phyloP scores from a whole-genome alignment of 2,888 invertebrate genomes.

The Leucophenga maculata region DNA sequence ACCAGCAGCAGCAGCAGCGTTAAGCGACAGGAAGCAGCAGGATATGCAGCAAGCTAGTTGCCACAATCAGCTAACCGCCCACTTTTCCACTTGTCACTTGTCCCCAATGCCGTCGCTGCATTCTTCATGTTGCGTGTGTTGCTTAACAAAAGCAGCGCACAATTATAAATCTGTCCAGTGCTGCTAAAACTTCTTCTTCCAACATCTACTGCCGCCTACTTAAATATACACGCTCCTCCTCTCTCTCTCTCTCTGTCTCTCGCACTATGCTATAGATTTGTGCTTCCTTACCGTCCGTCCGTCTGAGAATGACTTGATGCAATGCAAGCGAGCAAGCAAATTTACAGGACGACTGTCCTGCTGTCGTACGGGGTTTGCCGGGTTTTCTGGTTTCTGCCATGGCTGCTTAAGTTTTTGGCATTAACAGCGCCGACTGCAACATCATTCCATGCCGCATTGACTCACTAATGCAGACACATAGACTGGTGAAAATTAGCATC shows the following conservation, averaged over 20 bases:
- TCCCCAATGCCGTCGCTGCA: conserved; percentile 21
- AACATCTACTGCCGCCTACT: conserved; percentile 16
- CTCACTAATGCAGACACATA: conserved; percentile 50
- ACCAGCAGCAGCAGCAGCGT: conserved; percentile 27
- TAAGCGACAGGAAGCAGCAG: conserved; percentile 59
- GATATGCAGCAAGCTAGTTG: conserved; percentile 65
- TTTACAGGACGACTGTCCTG: background rate
- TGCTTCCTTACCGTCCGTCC: background rate
- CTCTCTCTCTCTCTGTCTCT: conserved; percentile 27
- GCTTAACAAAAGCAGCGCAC: conserved; percentile 48
- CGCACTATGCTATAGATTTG: conserved; percentile 8
- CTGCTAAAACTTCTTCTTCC: conserved; percentile 30
- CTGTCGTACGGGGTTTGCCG: conserved; percentile 29
- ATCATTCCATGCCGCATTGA: conserved; percentile 39
- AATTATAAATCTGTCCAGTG: conserved; percentile 68
- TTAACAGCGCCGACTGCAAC: conserved; percentile 62
- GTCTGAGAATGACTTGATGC: conserved; percentile 19
- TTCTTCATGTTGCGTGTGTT: conserved; percentile 8
- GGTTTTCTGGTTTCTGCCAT: conserved; percentile 39
- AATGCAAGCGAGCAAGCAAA: conserved; percentile 19
- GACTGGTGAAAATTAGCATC: conserved; percentile 69
- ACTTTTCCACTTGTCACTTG: background rate
- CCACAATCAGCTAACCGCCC: conserved; percentile 45
- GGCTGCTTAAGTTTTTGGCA: conserved; percentile 67
- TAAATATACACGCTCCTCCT: conserved; percentile 28